Evolutionary conservation across 2,888 invertebrate species (phyloP).

Genomic region (Trachelus stipa): DNA sequence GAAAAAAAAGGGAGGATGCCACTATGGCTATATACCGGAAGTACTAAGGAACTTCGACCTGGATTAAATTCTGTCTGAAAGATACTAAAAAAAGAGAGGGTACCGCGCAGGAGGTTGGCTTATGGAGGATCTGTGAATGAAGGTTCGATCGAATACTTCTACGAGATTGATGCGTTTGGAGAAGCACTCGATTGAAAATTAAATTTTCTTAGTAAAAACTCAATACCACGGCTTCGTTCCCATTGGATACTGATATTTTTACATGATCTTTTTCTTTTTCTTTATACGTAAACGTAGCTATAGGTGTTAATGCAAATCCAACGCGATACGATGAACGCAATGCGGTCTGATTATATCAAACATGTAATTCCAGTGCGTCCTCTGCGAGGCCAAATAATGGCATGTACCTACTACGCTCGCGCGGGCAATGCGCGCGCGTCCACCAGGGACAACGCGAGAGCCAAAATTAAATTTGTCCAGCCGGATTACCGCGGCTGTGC

Average conservation of each 20-base stretch:
- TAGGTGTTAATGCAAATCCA: conserved; percentile 27
- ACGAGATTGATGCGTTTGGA: not conserved
- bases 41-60: not conserved
- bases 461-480: conserved; percentile 56
- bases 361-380: conserved; percentile 25
- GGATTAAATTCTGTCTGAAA: not conserved
- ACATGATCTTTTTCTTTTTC: not conserved
- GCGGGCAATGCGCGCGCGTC: conserved; percentile 32
- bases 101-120: not conserved
- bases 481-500: conserved; percentile 38
- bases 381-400: conserved; percentile 24
- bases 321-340: conserved; percentile 23
- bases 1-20: not conserved
- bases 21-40: not conserved
- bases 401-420: conserved; percentile 7
- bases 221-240: not conserved
- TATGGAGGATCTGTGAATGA: not conserved
- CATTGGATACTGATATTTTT: not conserved
- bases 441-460: conserved; percentile 33
- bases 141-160: not conserved
- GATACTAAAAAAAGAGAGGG: not conserved
- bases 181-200: not conserved
- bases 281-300: not conserved
- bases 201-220: not conserved
- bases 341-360: conserved; percentile 27